These are phyloP conservation scores for Austrolebias charrua DNA, from an alignment of 2,797 vertebrate species.

Conservation along the genomic window DNA sequence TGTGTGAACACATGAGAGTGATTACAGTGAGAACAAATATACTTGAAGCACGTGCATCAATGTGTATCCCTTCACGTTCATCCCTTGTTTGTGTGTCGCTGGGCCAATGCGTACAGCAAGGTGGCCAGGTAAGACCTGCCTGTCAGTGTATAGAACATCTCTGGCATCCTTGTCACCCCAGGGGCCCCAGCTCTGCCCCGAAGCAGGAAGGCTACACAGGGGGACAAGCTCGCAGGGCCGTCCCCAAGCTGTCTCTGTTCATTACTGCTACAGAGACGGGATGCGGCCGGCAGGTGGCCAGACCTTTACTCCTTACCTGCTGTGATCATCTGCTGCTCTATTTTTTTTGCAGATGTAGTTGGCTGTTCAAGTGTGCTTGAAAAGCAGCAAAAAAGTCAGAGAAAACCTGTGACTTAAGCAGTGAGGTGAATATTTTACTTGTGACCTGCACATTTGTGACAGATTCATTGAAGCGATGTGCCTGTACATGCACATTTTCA, in stretches of 20 bases:
- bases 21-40: constrained; percentile 24
- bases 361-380: constrained; percentile 37
- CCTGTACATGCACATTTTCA: constrained; percentile 32
- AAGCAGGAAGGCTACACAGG: constrained; percentile 74
- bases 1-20: constrained; percentile 43
- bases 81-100: constrained; percentile 38
- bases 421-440: constrained; percentile 53
- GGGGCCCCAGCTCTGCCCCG: constrained; percentile 80
- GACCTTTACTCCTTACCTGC: constrained; percentile 88
- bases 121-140: constrained; percentile 83
- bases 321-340: constrained; percentile 86
- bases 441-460: constrained; percentile 54
- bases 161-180: constrained; percentile 87
- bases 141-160: constrained; percentile 89
- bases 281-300: constrained; percentile 89
- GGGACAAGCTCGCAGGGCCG: constrained; percentile 81
- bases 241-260: constrained; percentile 96
- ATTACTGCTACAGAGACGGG: constrained; percentile 90
- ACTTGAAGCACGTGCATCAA: constrained; percentile 23
- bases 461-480: constrained; percentile 35
- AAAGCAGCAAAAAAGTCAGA: constrained; percentile 37
- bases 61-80: constrained; percentile 30
- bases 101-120: constrained; percentile 67
- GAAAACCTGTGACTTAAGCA: constrained; percentile 45
- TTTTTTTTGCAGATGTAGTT: constrained; percentile 42